Evolutionary conservation across 2,888 invertebrate genomes (phyloP).

Genomic region (Labia minor): DNA sequence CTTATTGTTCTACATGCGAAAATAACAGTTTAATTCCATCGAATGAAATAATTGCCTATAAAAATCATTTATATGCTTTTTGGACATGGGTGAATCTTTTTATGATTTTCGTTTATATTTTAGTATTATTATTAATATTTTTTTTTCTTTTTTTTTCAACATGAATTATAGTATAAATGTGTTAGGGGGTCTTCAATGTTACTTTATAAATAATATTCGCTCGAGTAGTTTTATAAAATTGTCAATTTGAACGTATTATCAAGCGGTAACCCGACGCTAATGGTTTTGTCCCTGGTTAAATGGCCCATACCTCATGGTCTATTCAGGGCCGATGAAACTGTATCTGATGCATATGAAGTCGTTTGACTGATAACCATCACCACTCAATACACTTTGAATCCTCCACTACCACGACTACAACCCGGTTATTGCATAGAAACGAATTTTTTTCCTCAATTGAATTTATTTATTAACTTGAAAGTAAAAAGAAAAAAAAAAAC

Average conservation of each 20-base stretch:
- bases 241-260: neutral
- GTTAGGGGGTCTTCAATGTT: neutral
- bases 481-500: too few relatives aligned
- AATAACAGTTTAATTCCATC: neutral
- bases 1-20: slow-evolving; percentile 13
- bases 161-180: too few relatives aligned
- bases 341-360: neutral
- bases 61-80: neutral
- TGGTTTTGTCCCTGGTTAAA: slow-evolving; percentile 8
- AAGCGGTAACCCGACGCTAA: neutral
- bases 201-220: neutral
- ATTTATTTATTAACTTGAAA: too few relatives aligned
- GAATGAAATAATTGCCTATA: slow-evolving; percentile 8
- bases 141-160: too few relatives aligned
- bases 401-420: too few relatives aligned
- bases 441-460: too few relatives aligned
- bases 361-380: neutral
- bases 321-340: neutral
- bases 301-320: slow-evolving; percentile 2
- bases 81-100: slow-evolving; percentile 1
- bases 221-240: slow-evolving; percentile 1
- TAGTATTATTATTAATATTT: neutral
- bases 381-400: too few relatives aligned
- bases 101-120: neutral
- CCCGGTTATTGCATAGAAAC: too few relatives aligned